These are phyloP conservation scores for Tachyglossus aculeatus DNA, from an alignment of 2,797 vertebrate species.

Conservation along the genomic window DNA sequence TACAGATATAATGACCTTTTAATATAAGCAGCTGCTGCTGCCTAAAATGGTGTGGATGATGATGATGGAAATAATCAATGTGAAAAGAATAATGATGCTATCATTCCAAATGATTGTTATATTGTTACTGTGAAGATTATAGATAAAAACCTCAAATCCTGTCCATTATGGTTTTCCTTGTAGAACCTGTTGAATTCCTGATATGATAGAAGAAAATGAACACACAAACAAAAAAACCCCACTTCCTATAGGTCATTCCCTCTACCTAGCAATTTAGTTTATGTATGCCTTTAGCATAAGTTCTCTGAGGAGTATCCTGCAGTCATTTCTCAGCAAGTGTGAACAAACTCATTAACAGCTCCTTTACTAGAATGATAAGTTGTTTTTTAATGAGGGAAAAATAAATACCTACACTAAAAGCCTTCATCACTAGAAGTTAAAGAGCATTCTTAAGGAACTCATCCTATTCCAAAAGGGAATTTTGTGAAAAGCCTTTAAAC, in stretches of 20 bases:
- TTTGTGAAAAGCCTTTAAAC: slow-evolving; percentile 60
- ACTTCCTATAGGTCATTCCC: slow-evolving; percentile 14
- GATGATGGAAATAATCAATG: too few species aligned
- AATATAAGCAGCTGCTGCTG: too few species aligned
- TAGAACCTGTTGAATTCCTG: neutral
- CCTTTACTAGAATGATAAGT: slow-evolving; percentile 72
- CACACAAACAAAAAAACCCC: too few species aligned
- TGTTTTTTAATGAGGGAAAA: slow-evolving; percentile 73
- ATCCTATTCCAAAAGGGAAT: slow-evolving; percentile 68
- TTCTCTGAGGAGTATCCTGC: slow-evolving; percentile 70
- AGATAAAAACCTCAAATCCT: too few species aligned
- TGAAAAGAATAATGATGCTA: too few species aligned
- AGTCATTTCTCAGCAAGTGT: slow-evolving; percentile 72
- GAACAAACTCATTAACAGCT: slow-evolving; percentile 74
- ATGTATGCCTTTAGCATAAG: slow-evolving; percentile 63
- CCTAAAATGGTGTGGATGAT: too few species aligned
- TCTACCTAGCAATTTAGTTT: slow-evolving; percentile 59
- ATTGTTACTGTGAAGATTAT: too few species aligned
- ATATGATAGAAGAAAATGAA: slow-evolving; percentile 17
- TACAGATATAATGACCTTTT: too few species aligned
- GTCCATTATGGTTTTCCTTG: neutral
- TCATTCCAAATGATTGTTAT: too few species aligned
- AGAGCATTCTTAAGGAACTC: slow-evolving; percentile 69
- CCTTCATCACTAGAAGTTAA: slow-evolving; percentile 65
- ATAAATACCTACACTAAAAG: slow-evolving; percentile 68